Base-by-base conservation (phyloP, 2,113 vertebrate genomes). In the Austrofundulus limnaeus region DNA sequence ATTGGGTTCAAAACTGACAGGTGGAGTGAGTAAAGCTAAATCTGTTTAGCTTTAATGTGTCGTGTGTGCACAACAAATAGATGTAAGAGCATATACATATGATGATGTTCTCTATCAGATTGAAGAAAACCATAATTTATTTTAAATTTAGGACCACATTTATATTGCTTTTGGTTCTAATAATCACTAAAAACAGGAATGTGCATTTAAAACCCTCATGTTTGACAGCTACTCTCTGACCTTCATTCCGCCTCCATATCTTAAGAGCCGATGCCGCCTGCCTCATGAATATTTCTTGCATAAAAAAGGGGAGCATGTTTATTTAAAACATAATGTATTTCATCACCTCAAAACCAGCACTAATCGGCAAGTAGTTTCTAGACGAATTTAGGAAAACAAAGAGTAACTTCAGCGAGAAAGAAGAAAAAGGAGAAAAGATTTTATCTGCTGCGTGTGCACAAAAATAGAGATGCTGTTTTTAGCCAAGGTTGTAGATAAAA, bases 401-500 rank as follows among this genome's bases (percentile, higher is more conserved):
- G 69, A 56, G 25, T 21, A 45, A 46, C 51, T 72, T 66, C 4
- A 48, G 28, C 49, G 43, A 62, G 37, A 38, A 3, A 73, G 63
- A 66, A n/a, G n/a, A n/a, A n/a, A n/a, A 38, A 75, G 42, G 53
- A 21, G 37, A 70, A 56, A 38, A 11, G 68, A 72, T 67, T 56
- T 37, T 71, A 78, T 86, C 67, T 69, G 46, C 39, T 14, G 23
- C 1, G 1, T 56, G 43, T 54, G 8, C 47, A 50, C 58, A 48
- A 61, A 82, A 69, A 75, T 56, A 56, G 53, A 66, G 60, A 77
- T 69, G 81, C 61, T 66, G 69, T 79, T 81, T 54, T 77, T 66
- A 67, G 68, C 63, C 56, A 48, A 76, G 63, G 51, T 66, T 67
- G 42, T 34, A 72, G 85, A 85, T 84, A 74, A 67, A 72, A 82